Base-by-base conservation (phyloP, 1,140 invertebrate genomes). In the Bilobella aurantiaca region DNA sequence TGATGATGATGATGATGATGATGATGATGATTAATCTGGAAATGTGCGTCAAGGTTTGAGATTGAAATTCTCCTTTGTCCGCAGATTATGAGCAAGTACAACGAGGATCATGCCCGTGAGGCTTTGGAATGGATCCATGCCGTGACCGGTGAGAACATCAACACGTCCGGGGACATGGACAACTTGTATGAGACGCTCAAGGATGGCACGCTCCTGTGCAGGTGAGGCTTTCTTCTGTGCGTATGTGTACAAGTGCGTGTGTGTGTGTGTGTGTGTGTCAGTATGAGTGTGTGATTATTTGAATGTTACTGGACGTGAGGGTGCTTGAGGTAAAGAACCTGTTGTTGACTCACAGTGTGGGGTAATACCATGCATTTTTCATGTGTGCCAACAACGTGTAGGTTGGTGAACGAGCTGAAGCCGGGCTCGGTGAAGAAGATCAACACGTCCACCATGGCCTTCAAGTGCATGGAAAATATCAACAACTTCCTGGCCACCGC, bases 401-500 rank as follows among this genome's bases (percentile, higher is more conserved):
- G 90, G 75, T 77, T 93, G 73, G 87, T 87, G 3, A 93, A 94
- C 76, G 79, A 81, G 58, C 82, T 94, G 62, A 82, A 91, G 76
- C 82, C 87, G 0, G 87, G 86, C 25, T 83, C 82, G 32, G 84
- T 94, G 27, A 93, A 91, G 80, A 94, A 93, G 79, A 84, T 94
- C 66, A 93, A 94, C 77, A 83, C 85, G 73, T 87, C 84, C 34
- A 82, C 82, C 73, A 90, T 93, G 86, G 92, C 93, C n/a, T 96
- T 96, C 79, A 96, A 96, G 75, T 96, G 92, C 76, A 98, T 98
- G 95, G 95, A 98, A 80, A 98, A 98, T 77, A 98, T 98, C 68
- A 95, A 96, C 74, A 85, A 86, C 8, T 98, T 98, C 80, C 80
- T 98, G 63, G 87, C 88, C 73, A 86, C 86, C 3, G 91, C 90